Percentiles rank a stretch among this genome's conserved stretches.
Evolutionary conservation across 1,140 invertebrate genomes (phyloP).

Genomic region (Heliconius nattereri): DNA sequence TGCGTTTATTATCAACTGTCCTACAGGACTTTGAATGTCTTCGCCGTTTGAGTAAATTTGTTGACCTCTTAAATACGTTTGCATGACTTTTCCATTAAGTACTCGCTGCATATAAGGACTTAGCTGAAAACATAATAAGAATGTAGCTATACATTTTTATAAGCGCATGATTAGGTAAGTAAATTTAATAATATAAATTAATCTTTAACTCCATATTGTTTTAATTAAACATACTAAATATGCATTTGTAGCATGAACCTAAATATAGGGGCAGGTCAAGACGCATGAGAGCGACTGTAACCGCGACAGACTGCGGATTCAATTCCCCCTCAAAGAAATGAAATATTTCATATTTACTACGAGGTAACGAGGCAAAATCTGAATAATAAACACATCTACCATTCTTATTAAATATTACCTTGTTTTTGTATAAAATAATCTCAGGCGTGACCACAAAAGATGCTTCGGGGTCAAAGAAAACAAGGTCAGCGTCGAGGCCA

Average conservation of each 20-base stretch:
- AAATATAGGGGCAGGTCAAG: neutral
- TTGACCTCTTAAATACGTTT: slow-evolving; percentile 81
- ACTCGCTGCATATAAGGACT: slow-evolving; percentile 80
- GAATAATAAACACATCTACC: neutral
- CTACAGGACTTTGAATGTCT: slow-evolving; percentile 63
- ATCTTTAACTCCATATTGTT: neutral
- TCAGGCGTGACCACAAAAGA: slow-evolving; percentile 81
- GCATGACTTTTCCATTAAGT: slow-evolving; percentile 77
- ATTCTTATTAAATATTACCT: slow-evolving; percentile 63
- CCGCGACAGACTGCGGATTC: no score
- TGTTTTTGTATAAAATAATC: slow-evolving; percentile 82
- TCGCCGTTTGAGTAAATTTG: slow-evolving; percentile 76
- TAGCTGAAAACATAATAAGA: slow-evolving; percentile 55
- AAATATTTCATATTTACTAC: no score
- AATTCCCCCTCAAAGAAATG: no score
- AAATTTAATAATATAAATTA: no score
- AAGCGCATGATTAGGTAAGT: no score
- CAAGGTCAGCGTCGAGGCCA: slow-evolving; percentile 87
- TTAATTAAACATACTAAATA: neutral
- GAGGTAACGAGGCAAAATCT: no score
- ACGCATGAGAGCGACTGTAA: no score
- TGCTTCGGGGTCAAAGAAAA: slow-evolving; percentile 86
- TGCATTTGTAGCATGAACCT: neutral
- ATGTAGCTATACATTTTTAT: neutral
- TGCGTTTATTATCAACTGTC: slow-evolving; percentile 68